Base-by-base conservation (phyloP, 23 tunicate species). In the Botrylloides violaceus region DNA sequence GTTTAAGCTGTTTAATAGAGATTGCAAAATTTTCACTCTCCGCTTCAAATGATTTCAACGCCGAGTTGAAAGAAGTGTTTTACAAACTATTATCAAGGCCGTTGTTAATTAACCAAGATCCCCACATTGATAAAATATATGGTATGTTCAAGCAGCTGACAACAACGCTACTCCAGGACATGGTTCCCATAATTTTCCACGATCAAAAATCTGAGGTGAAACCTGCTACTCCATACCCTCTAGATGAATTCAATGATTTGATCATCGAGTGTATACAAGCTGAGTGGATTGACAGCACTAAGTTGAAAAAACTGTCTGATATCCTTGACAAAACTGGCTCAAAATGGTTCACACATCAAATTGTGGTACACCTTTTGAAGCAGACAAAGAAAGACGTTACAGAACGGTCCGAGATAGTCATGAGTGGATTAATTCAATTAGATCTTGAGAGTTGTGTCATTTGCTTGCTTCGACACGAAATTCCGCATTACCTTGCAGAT, bases 371-470 rank as follows among this genome's bases (percentile, higher is more conserved):
- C 29, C 50, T 88, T 2, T 70, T 81, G 49, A 58, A 75, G 29
- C 81, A 78, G 50, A 75, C 70, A 2, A 34, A 78, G 2, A 71
- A 84, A 27, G 71, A 59, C 29, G 28, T 58, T 3, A 50, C 79
- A 34, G 59, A 75, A 62, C 64, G 32, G 30, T 73, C 81, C 3
- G 77, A 73, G 34, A 75, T 74, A 31, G 57, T 90, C 20, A 74
- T 79, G 7, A 58, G 57, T 38, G 58, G 85, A 28, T 34, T 79
- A 32, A 47, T 90, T 47, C 58, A 59, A 48, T 36, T 90, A 25
- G 85, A 90, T 70, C 62, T 80, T 50, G 73, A 36, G n/a, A 72
- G 92, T 12, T 55, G 66, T 49, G 65, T 63, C 2, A 76, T 83
- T 30, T 75, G 80, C 43, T 63, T 90, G 59, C 59, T 90, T 27